Percentiles rank a stretch among this genome's conserved stretches.
phyloP scores from a whole-genome alignment of 2,888 invertebrate species.

The Spialia ferax region DNA sequence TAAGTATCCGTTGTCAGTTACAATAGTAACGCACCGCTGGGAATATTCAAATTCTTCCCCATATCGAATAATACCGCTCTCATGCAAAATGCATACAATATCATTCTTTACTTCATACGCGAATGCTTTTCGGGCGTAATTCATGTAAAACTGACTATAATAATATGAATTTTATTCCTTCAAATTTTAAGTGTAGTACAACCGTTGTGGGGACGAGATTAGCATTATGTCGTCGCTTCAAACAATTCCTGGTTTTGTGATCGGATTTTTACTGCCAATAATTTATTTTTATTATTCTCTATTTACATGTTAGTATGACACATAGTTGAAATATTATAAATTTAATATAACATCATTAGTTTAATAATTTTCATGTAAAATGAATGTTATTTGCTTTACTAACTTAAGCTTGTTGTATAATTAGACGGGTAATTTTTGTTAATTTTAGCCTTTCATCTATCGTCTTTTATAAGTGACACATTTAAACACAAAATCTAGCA shows the following conservation, averaged over 20 bases:
- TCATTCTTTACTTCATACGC: constrained; percentile 82
- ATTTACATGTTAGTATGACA: neutral
- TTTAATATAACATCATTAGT: too few relatives aligned
- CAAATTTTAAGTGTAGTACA: constrained; percentile 64
- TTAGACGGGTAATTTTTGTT: too few relatives aligned
- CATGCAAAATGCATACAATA: constrained; percentile 86
- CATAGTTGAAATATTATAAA: neutral
- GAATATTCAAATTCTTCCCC: constrained; percentile 82
- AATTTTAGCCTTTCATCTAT: too few relatives aligned
- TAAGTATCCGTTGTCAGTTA: constrained; percentile 40
- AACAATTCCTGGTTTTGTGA: constrained; percentile 12
- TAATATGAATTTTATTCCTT: constrained; percentile 79
- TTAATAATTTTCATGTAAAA: too few relatives aligned
- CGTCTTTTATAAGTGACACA: too few relatives aligned
- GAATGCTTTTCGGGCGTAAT: constrained; percentile 76
- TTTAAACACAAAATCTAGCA: too few relatives aligned
- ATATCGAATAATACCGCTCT: constrained; percentile 81
- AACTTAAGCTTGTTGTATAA: too few relatives aligned
- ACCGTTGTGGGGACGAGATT: constrained; percentile 42
- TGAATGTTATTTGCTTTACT: too few relatives aligned
- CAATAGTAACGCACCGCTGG: constrained; percentile 55
- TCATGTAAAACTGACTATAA: constrained; percentile 79
- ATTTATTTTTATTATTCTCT: constrained; percentile 22
- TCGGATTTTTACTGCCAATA: constrained; percentile 9
- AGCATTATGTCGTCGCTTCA: constrained; percentile 39